Conservation (phyloP, 1,140 invertebrate genomes). For the Hirudo medicinalis region DNA sequence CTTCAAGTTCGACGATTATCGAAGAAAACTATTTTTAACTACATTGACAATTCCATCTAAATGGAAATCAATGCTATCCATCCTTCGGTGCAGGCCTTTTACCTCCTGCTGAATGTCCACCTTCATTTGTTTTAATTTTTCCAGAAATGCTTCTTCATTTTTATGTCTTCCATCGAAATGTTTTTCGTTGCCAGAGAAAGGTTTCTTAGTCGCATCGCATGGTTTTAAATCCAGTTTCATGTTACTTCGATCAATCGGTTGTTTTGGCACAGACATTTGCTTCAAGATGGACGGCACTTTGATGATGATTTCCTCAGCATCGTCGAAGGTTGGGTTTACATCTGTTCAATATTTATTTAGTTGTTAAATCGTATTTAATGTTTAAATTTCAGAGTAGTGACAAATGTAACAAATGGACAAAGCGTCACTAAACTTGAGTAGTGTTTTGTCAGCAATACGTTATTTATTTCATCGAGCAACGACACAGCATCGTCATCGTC, state of each 20-base stretch:
- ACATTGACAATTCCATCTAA: neutral
- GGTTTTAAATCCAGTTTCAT: too few species aligned
- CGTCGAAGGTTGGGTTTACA: too few species aligned
- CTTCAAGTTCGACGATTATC: neutral
- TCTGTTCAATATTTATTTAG: too few species aligned
- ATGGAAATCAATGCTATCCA: constrained; percentile 5
- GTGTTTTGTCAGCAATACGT: neutral
- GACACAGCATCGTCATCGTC: neutral
- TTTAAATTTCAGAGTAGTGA: too few species aligned
- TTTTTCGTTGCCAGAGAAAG: too few species aligned
- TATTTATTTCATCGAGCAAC: constrained; percentile 1
- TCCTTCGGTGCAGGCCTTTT: neutral
- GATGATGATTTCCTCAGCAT: too few species aligned
- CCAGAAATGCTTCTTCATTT: neutral
- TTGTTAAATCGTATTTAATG: too few species aligned
- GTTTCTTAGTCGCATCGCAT: too few species aligned
- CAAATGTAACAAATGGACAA: too few species aligned
- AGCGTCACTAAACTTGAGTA: neutral
- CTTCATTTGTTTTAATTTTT: constrained; percentile 1
- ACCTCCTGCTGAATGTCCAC: neutral
- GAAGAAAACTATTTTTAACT: neutral
- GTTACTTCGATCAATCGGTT: too few species aligned
- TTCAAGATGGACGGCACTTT: too few species aligned
- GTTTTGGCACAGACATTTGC: too few species aligned
- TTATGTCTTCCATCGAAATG: neutral